These are phyloP conservation scores for Diuraphis noxia DNA, from an alignment of 1,140 invertebrate species.

Conservation along the genomic window DNA sequence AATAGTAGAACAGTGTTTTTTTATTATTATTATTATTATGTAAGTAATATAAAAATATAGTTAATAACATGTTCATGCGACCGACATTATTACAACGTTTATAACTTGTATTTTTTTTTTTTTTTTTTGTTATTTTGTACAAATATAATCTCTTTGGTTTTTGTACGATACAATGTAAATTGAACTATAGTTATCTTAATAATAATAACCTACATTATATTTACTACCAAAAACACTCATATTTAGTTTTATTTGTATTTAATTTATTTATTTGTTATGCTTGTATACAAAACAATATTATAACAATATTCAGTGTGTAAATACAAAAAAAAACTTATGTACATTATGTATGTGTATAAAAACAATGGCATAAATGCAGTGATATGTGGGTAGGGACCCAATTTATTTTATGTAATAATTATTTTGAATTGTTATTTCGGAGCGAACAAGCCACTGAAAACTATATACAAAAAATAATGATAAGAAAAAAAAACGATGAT, in stretches of 20 bases:
- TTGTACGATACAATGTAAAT: constrained; percentile 37
- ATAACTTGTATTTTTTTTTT: constrained; percentile 40
- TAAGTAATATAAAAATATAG: constrained; percentile 31
- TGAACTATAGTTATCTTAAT: constrained; percentile 46
- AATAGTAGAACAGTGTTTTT: constrained; percentile 46
- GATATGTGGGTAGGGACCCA: constrained; percentile 53
- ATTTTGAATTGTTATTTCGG: constrained; percentile 48
- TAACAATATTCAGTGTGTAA: constrained; percentile 36
- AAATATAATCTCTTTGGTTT: constrained; percentile 49
- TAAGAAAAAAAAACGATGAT: constrained; percentile 29
- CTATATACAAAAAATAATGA: constrained; percentile 22
- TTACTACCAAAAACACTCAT: constrained; percentile 46
- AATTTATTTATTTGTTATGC: constrained; percentile 43
- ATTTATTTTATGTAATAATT: constrained; percentile 53
- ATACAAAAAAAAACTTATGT: constrained; percentile 46
- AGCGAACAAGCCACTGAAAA: constrained; percentile 34
- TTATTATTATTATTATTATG: constrained; percentile 9
- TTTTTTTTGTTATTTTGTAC: constrained; percentile 1
- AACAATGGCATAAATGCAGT: constrained; percentile 46
- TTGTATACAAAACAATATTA: constrained; percentile 40
- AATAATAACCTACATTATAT: constrained; percentile 46
- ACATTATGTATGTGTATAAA: constrained; percentile 47
- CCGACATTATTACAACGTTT: constrained; percentile 25
- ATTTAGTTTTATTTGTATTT: constrained; percentile 45
- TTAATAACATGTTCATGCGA: neutral